Base-by-base conservation (phyloP, 2,888 invertebrate species). In the Ophion ellenae region DNA sequence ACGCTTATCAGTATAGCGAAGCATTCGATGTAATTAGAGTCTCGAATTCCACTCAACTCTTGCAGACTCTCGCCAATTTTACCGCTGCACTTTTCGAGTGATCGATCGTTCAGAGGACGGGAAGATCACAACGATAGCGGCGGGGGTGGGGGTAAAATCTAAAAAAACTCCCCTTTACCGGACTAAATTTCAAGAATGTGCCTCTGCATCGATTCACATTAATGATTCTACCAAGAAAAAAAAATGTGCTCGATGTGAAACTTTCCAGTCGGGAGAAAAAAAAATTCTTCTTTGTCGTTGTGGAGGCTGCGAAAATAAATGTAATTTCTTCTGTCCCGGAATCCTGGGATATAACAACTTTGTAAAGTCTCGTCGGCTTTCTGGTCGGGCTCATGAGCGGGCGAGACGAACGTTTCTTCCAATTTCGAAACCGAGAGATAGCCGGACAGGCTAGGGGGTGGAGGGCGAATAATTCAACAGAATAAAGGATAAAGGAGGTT, bases 281-380 rank as follows among this genome's bases (percentile, higher is more conserved):
- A 90, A 71, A 70, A 47, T 79, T 17, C 53, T 45, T 71, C 63
- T 61, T 59, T 53, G 71, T 63, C 70, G 70, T 79, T 79, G 45
- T 36, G 61, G 64, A 63, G 45, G 17, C 66, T 79, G 20, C 11
- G 64, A 73, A 73, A 80, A 64, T 64, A 64, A 61, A 74, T 59
- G 45, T 20, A 61, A 61, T 81, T 81, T 78, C 74, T 81, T 64
- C 61, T 59, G 57, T 63, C 70, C 47, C 61, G 79, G 71, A 84
- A 87, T 47, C 67, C 79, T 87, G 87, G 90, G 85, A 91, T 90
- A 89, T 91, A 90, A 91, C 90, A 90, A 92, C 88, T 90, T 90
- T 89, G 90, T 82, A 87, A 86, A 81, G 86, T 74, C 73, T 47
- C 61, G 69, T 80, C 57, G 73, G 73, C 28, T 73, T 40, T 53